phyloP scores from a whole-genome alignment of 2,113 vertebrate species.

The Procavia capensis region DNA sequence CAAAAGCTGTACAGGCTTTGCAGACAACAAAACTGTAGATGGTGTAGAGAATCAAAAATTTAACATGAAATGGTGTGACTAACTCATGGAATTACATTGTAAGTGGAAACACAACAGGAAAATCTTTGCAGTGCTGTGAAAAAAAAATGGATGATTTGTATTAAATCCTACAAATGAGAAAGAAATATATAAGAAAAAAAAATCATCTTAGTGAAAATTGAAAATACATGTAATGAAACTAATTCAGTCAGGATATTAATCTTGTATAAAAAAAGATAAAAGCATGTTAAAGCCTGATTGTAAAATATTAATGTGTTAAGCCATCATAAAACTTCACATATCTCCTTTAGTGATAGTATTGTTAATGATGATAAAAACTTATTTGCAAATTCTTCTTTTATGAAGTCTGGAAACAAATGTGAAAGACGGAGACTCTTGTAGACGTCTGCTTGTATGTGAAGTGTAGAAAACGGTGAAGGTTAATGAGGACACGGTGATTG shows the following conservation, averaged over 20 bases:
- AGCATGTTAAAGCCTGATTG: conserved; percentile 75
- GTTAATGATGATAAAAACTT: conserved; percentile 79
- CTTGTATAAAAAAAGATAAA: conserved; percentile 80
- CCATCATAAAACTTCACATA: conserved; percentile 81
- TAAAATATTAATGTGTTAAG: conserved; percentile 83
- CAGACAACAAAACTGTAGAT: conserved; percentile 29
- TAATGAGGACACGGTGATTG: conserved; percentile 4
- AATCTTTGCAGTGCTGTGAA: conserved; percentile 54
- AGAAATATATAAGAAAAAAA: conserved; percentile 73
- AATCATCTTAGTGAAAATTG: conserved; percentile 80
- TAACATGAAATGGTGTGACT: conserved; percentile 54
- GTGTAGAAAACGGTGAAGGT: conserved; percentile 50
- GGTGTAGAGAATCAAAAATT: background rate
- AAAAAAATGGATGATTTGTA: conserved; percentile 69
- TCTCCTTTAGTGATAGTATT: conserved; percentile 74
- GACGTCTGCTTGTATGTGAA: conserved; percentile 53
- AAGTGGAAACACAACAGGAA: conserved; percentile 48
- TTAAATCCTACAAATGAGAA: conserved; percentile 75
- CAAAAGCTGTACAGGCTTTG: background rate
- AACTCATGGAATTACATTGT: conserved; percentile 26
- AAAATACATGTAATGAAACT: conserved; percentile 81
- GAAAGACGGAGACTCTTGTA: conserved; percentile 58
- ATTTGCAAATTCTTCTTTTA: conserved; percentile 79
- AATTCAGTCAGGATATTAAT: conserved; percentile 81
- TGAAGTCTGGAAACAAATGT: conserved; percentile 77